phyloP scores from a whole-genome alignment of 2,888 invertebrate genomes.

The Lochmaea capreae region DNA sequence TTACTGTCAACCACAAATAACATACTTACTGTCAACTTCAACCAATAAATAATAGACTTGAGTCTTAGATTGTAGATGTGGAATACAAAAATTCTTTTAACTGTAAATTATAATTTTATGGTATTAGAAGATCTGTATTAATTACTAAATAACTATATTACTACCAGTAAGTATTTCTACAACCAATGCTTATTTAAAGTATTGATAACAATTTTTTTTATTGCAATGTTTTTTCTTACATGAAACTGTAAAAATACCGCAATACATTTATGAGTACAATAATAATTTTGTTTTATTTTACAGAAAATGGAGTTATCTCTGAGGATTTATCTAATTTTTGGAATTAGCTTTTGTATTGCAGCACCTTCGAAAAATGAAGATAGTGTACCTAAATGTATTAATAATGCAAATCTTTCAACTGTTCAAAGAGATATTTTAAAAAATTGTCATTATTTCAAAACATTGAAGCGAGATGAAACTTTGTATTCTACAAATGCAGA shows the following conservation, averaged over 20 bases:
- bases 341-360: not conserved
- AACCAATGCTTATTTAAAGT: not conserved
- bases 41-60: too few species aligned
- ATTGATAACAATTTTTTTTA: not conserved
- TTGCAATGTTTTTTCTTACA: not conserved
- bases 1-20: too few species aligned
- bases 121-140: not conserved
- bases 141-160: not conserved
- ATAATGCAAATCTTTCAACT: not conserved
- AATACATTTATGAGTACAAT: not conserved
- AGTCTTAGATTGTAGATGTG: not conserved
- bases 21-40: too few species aligned
- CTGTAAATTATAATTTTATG: not conserved
- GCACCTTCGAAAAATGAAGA: not conserved
- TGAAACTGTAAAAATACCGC: not conserved
- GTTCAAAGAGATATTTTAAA: conserved; percentile 37
- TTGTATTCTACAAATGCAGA: conserved; percentile 25
- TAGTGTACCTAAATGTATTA: not conserved
- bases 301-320: conserved; percentile 10
- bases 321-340: not conserved
- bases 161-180: not conserved
- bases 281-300: conserved; percentile 2
- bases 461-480: conserved; percentile 32
- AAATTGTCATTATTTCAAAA: conserved; percentile 45
- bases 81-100: not conserved